These are phyloP conservation scores for Nematolebias whitei DNA, from an alignment of 2,113 vertebrate species.

Conservation along the genomic window DNA sequence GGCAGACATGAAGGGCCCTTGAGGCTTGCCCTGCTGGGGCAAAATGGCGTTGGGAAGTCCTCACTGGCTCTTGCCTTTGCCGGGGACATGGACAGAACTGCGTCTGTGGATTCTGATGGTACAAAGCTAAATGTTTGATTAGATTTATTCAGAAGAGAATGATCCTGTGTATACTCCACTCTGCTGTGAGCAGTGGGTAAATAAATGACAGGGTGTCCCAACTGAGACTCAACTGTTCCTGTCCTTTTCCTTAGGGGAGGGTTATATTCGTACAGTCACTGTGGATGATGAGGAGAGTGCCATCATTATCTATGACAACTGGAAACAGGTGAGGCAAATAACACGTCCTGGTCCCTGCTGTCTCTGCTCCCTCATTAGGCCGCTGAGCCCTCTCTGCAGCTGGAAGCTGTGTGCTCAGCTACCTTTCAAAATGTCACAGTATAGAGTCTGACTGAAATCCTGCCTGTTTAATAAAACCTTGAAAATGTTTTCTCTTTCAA, in stretches of 20 bases:
- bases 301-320: conserved; percentile 89
- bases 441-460: neutral
- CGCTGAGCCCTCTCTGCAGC: conserved; percentile 20
- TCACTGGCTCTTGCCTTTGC: conserved; percentile 84
- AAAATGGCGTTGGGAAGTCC: conserved; percentile 89
- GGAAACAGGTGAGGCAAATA: conserved; percentile 87
- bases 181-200: conserved; percentile 24
- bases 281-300: conserved; percentile 89
- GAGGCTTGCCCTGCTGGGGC: conserved; percentile 84
- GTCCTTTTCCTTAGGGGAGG: conserved; percentile 81
- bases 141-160: neutral
- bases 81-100: conserved; percentile 74
- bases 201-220: conserved; percentile 27
- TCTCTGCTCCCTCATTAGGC: conserved; percentile 42
- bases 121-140: conserved; percentile 16
- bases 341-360: conserved; percentile 21
- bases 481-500: neutral
- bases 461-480: neutral
- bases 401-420: conserved; percentile 8
- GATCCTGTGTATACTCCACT: neutral
- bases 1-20: conserved; percentile 64
- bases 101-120: conserved; percentile 77
- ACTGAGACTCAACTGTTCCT: conserved; percentile 47
- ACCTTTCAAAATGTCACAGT: conserved; percentile 1
- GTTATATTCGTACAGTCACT: conserved; percentile 82